Conservation (phyloP, 2,113 vertebrate species). For the Cynocephalus volans region DNA sequence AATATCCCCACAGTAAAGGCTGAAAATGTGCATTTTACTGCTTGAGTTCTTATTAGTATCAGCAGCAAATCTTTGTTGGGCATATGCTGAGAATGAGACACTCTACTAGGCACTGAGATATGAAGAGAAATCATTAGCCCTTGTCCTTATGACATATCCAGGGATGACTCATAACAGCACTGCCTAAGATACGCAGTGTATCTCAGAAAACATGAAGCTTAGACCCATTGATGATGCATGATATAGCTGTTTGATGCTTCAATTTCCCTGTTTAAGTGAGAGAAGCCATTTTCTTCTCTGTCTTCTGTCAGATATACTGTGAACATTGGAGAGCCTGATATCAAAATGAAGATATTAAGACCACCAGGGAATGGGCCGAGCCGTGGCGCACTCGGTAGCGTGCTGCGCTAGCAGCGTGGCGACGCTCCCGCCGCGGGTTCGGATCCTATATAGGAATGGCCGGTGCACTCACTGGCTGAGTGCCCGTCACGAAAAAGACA, state of each 20-base stretch:
- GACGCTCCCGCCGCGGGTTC: too few species aligned
- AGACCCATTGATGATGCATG: neutral
- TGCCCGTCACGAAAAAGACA: too few species aligned
- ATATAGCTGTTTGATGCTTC: neutral
- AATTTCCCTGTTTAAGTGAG: neutral
- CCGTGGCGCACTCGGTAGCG: too few species aligned
- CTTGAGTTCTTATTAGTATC: neutral
- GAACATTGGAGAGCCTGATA: neutral
- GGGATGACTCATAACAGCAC: neutral
- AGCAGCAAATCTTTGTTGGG: neutral
- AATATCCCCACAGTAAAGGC: neutral
- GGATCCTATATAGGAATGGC: too few species aligned
- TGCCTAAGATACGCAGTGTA: neutral
- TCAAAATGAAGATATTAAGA: neutral
- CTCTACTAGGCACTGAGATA: neutral
- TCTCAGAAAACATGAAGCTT: neutral
- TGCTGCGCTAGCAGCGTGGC: too few species aligned
- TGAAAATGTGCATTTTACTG: neutral
- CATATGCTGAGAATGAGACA: neutral
- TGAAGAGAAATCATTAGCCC: neutral
- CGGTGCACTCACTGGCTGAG: too few species aligned
- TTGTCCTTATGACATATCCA: neutral
- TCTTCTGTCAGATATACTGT: neutral
- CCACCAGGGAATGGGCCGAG: neutral
- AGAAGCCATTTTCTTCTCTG: neutral